Evolutionary conservation across 2,888 invertebrate species (phyloP), one percentile per base, ranked within the genome.

Genomic region (Parnassius orleans): DNA sequence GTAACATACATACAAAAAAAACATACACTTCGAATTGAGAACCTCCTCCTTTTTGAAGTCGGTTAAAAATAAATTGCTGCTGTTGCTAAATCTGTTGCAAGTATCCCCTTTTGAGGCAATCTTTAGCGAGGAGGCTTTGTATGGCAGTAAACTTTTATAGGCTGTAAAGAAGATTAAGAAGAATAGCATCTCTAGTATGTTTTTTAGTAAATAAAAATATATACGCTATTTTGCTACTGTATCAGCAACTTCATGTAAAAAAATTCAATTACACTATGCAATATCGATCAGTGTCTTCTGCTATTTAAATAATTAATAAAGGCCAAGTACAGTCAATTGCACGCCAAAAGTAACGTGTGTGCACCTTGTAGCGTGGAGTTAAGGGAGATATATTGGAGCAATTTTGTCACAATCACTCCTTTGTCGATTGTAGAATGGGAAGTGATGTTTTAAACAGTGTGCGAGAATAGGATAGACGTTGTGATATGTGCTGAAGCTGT

Each of bases 401-500:
- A 14, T 55, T 53, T 19, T 46, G 2, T n/a, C 47, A 24, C 57
- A 42, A 57, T 50, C 53, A 43, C 48, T 53, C 41, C 19, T 54
- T 47, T 52, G 56, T 46, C 42, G 46, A 48, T 33, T 53, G 44
- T 62, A 62, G 43, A 42, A 57, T 19, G 55, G 42, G 48, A 14
- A 14, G 48, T 58, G 5, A 33, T 51, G 48, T 51, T 55, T 59
- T 51, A 64, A 69, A 65, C 66, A 47, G 66, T 64, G 60, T 65
- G 62, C 24, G 65, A 43, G 53, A 65, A 67, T 48, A 48, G 63
- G 63, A 69, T 65, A 60, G 66, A 65, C 57, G 62, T 48, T 48
- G n/a, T 9, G 1, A 14, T 54, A 57, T 66, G 69, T 60, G 64
- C 65, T 55, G 65, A 66, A 65, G 48, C 68, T 67, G 77, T 72